phyloP scores from a whole-genome alignment of 2,888 invertebrate genomes.

The Agrenia bidenticulata region DNA sequence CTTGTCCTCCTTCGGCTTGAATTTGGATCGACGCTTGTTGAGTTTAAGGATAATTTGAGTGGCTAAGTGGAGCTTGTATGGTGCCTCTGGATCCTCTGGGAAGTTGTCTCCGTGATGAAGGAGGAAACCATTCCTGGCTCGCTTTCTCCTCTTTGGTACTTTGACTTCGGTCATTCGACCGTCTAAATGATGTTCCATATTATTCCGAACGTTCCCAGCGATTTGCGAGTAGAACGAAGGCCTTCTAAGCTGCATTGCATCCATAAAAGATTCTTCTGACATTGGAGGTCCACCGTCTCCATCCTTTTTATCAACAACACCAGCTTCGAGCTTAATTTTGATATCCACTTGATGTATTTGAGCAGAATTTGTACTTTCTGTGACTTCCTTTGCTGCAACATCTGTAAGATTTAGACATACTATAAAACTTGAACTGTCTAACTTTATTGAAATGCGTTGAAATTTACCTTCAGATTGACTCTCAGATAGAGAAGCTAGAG shows the following conservation, averaged over 20 bases:
- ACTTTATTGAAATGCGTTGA: too few species aligned
- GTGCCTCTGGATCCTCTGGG: slow-evolving; percentile 52
- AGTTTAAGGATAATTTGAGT: slow-evolving; percentile 52
- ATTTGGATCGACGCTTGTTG: slow-evolving; percentile 47
- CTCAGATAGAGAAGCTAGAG: too few species aligned
- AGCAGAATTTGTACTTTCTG: too few species aligned
- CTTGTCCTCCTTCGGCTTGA: slow-evolving; percentile 50
- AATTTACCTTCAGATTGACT: too few species aligned
- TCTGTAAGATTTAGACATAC: too few species aligned
- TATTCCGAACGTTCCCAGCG: slow-evolving; percentile 50
- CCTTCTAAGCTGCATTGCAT: slow-evolving; percentile 49
- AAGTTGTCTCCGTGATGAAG: slow-evolving; percentile 52
- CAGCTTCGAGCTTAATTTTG: too few species aligned
- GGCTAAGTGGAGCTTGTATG: slow-evolving; percentile 48
- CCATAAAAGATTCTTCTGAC: slow-evolving; percentile 18
- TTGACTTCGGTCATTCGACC: slow-evolving; percentile 35
- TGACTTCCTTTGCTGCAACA: too few species aligned
- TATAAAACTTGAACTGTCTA: too few species aligned
- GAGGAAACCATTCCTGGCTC: slow-evolving; percentile 48
- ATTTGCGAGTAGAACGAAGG: slow-evolving; percentile 51
- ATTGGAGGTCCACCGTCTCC: neutral
- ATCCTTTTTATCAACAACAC: neutral
- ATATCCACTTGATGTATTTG: too few species aligned
- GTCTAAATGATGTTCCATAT: slow-evolving; percentile 51
- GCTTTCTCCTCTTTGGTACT: slow-evolving; percentile 34